Percentiles rank a stretch among this genome's conserved stretches.
Conservation (phyloP, 2,888 invertebrate genomes). For the Aporophyla nigra region DNA sequence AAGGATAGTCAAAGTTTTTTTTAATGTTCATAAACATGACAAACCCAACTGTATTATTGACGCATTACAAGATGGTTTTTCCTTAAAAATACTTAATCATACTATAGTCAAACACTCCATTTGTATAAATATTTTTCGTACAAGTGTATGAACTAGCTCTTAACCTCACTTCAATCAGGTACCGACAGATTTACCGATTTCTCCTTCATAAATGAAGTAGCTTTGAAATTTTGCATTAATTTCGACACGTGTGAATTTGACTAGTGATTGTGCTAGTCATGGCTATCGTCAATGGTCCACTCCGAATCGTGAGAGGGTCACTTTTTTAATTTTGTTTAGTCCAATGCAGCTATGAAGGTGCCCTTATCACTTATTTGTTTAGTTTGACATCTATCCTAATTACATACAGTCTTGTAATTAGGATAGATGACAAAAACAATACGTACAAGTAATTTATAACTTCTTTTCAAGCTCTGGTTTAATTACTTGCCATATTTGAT, state of each 20-base stretch:
- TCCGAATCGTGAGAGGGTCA: not conserved
- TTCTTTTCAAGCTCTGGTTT: not conserved
- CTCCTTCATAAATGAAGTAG: not conserved
- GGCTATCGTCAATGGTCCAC: not conserved
- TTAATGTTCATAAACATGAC: not conserved
- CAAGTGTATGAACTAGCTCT: conserved; percentile 18
- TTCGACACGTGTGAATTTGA: not conserved
- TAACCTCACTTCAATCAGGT: conserved; percentile 9
- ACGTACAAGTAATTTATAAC: not conserved
- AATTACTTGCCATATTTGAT: not conserved
- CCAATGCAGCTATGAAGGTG: not conserved
- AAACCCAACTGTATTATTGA: not conserved
- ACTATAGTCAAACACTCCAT: conserved; percentile 27
- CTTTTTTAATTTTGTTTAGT: too few species aligned
- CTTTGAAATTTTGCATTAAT: not conserved
- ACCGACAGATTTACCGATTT: conserved; percentile 24
- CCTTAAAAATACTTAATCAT: conserved; percentile 4
- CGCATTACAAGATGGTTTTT: conserved; percentile 27
- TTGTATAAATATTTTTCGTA: conserved; percentile 8
- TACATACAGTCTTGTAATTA: too few species aligned
- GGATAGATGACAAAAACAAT: not conserved
- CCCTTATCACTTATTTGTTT: too few species aligned
- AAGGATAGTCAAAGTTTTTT: not conserved
- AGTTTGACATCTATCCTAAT: not conserved
- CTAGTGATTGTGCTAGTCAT: conserved; percentile 4